Evolutionary conservation across 2,888 invertebrate species (phyloP).

Genomic region (Eueremaeus valkanovi): DNA sequence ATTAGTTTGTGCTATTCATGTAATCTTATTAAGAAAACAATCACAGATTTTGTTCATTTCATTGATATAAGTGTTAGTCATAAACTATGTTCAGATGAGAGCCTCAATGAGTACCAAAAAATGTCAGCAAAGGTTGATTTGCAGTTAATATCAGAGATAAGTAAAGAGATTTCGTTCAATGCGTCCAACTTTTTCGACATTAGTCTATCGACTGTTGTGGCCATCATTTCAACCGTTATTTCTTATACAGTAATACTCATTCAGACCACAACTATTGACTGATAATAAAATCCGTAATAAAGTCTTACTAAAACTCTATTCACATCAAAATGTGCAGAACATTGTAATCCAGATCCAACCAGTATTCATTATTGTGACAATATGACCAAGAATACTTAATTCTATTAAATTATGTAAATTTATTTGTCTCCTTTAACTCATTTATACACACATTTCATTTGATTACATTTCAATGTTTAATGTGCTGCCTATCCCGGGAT

Average conservation of each 20-base stretch:
- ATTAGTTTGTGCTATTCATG: not conserved
- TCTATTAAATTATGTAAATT: too few species aligned
- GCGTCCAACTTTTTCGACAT: not conserved
- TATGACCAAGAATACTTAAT: too few species aligned
- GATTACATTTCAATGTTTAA: too few species aligned
- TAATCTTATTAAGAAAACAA: not conserved
- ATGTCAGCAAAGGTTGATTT: not conserved
- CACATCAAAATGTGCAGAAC: too few species aligned
- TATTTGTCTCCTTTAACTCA: too few species aligned
- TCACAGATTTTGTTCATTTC: not conserved
- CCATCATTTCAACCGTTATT: not conserved
- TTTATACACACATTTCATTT: too few species aligned
- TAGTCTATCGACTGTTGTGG: not conserved
- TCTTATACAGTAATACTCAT: not conserved
- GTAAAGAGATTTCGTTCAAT: not conserved
- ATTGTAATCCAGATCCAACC: too few species aligned
- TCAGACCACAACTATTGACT: not conserved
- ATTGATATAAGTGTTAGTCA: not conserved
- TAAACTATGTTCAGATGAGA: not conserved
- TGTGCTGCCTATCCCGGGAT: too few species aligned
- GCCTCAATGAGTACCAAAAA: not conserved
- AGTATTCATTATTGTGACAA: too few species aligned
- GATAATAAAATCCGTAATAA: too few species aligned
- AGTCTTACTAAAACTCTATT: too few species aligned
- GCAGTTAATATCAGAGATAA: not conserved